These are phyloP conservation scores for Bos indicus DNA, from an alignment of 2,113 vertebrate species.

Conservation along the genomic window DNA sequence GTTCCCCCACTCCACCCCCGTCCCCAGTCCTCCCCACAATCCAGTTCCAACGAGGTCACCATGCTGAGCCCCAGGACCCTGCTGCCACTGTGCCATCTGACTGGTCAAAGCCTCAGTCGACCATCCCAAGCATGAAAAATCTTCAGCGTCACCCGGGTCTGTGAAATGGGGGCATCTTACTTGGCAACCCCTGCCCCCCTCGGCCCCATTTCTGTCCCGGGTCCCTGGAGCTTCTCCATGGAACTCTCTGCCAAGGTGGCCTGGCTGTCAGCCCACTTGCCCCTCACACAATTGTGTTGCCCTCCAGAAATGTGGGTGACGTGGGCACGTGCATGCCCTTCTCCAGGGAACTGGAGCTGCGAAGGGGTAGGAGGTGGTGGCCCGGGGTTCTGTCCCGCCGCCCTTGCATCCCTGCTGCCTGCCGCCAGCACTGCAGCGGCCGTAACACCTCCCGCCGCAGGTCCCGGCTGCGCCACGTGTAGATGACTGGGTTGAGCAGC, in stretches of 20 bases:
- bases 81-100: neutral
- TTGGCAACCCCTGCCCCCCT: neutral
- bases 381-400: conserved; percentile 79
- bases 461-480: conserved; percentile 93
- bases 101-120: neutral
- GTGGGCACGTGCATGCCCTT: conserved; percentile 87
- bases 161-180: neutral
- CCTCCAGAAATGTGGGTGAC: conserved; percentile 85
- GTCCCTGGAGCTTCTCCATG: neutral
- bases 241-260: neutral
- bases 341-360: conserved; percentile 91
- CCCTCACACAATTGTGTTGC: conserved; percentile 89
- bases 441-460: conserved; percentile 93
- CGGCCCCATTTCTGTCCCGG: neutral
- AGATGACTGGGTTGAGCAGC: conserved; percentile 94
- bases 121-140: neutral
- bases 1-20: rapidly evolving
- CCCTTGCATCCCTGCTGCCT: conserved; percentile 68
- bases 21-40: rapidly evolving
- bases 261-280: neutral
- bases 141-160: neutral
- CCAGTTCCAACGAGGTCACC: neutral
- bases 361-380: conserved; percentile 86
- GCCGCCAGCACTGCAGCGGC: conserved; percentile 86
- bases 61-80: neutral